These are phyloP conservation scores for Ascidia mentula DNA, from an alignment of 23 tunicate species.

Conservation along the genomic window DNA sequence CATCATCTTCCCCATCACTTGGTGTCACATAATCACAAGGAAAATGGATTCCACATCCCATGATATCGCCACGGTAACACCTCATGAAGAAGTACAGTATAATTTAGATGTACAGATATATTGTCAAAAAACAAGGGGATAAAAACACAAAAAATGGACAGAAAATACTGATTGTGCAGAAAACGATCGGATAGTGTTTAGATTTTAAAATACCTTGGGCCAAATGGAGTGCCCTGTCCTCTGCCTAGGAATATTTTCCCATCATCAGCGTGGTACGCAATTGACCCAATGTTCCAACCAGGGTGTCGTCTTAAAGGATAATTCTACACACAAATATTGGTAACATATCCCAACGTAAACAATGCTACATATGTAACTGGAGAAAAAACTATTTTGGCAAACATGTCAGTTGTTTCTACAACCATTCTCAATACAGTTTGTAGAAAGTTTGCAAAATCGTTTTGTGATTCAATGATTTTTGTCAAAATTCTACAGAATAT, in stretches of 20 bases:
- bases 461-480: not conserved
- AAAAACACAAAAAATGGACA: too few relatives aligned
- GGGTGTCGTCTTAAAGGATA: conserved; percentile 71
- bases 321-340: conserved; percentile 21
- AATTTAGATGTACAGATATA: too few relatives aligned
- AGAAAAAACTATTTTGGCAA: not conserved
- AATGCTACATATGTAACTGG: not conserved
- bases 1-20: conserved; percentile 33
- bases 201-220: conserved; percentile 40
- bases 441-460: not conserved
- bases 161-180: too few relatives aligned
- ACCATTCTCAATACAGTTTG: not conserved
- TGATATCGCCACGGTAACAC: conserved; percentile 63
- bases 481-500: not conserved
- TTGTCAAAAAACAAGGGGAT: too few relatives aligned
- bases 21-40: conserved; percentile 58
- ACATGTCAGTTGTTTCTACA: not conserved
- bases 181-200: too few relatives aligned
- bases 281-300: conserved; percentile 66
- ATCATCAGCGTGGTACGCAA: conserved; percentile 83
- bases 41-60: conserved; percentile 68
- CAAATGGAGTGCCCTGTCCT: conserved; percentile 67
- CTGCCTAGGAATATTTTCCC: conserved; percentile 62
- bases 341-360: not conserved
- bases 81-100: too few relatives aligned